Base-by-base conservation (phyloP, 2,113 vertebrate species). In the Hydrolagus affinis region DNA sequence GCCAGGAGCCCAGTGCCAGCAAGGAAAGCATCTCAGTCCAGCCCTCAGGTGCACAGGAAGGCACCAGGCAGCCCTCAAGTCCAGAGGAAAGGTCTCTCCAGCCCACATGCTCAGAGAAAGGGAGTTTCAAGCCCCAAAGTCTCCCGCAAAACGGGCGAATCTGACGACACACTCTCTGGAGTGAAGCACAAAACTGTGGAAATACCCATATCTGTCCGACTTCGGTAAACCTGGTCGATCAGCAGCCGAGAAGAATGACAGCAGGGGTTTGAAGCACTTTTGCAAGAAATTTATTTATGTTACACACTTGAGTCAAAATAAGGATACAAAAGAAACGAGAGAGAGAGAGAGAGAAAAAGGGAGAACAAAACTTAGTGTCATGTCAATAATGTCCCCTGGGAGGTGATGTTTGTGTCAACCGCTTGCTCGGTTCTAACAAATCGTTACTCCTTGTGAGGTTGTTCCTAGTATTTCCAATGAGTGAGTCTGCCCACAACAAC, bases 21-120 rank as follows among this genome's bases (percentile, higher is more conserved):
- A 87, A 93, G 97, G 88, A 99, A 95, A 87, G 86, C 92, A 17
- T 88, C 94, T 17, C 95, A 97, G 19, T 92, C 91, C 88, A 98
- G 97, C 88, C 97, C 97, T 6, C 96, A 97, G 88, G 88, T 94
- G 25, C 96, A 94, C 89, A 95, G 94, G 90, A 99, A 96, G 91
- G 94, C 91, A 2, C 86, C 88, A 12, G 87, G 89, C 0, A 98
- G 96, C 86, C 97, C 97, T 60, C 96, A 96, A 91, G 88, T 91
- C 19, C 32, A 86, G 32, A 94, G 95, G 86, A 98, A 95, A 88
- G 90, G 90, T 19, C 87, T 90, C 0, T 86, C 91, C 28, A 96
- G 95, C 89, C 93, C 96, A 80, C 97, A 94, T 89, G 90, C 93
- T 25, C 85, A 89, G 30, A 90, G 91, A 87, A 96, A 92, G 88